These are phyloP conservation scores for Corvus cornix DNA, from an alignment of 2,113 vertebrate genomes.

Conservation along the genomic window DNA sequence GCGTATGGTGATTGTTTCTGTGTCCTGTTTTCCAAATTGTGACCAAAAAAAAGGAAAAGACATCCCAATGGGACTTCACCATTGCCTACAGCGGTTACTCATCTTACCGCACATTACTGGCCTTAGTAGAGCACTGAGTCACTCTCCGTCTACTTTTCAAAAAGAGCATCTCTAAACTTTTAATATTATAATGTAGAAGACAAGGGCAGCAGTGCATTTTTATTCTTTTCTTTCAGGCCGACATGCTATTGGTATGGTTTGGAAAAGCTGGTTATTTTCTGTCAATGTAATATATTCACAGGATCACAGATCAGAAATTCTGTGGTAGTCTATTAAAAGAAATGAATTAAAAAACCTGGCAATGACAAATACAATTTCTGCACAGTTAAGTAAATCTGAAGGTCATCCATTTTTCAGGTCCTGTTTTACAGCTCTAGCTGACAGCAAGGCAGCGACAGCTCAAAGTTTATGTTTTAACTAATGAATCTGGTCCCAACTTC, in stretches of 20 bases:
- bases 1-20: neutral
- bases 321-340: neutral
- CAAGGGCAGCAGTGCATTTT: neutral
- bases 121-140: neutral
- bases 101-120: neutral
- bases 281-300: neutral
- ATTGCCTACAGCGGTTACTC: slow-evolving; percentile 2
- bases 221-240: neutral
- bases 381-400: neutral
- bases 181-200: neutral
- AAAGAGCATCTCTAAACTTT: neutral
- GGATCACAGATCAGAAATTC: neutral
- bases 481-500: slow-evolving; percentile 29
- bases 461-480: slow-evolving; percentile 11
- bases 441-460: neutral
- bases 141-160: neutral
- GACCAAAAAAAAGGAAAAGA: neutral
- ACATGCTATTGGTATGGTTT: neutral
- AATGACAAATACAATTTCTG: slow-evolving; percentile 8
- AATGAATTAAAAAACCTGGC: neutral
- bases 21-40: neutral
- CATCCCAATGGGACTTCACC: neutral
- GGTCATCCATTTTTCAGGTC: neutral
- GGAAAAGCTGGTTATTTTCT: neutral
- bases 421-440: slow-evolving; percentile 1